Conservation (phyloP, 64 coral and sea anemone species). For the Stichodactyla helianthus region DNA sequence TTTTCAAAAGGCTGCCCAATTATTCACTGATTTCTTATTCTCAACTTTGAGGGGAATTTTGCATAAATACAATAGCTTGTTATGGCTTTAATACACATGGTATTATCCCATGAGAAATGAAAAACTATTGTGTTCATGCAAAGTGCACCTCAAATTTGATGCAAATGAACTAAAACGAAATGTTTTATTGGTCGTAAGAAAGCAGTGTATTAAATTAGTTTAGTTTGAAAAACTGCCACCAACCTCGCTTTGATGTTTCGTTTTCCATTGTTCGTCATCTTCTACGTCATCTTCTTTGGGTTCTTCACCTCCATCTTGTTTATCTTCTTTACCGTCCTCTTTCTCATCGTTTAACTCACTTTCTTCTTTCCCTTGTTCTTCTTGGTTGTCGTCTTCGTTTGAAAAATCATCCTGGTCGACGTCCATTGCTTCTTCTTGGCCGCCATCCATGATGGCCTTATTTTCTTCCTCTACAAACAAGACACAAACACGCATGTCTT, state of each 20-base stretch:
- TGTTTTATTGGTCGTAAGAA: no score
- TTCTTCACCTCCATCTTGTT: constrained; percentile 33
- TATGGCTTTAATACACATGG: no score
- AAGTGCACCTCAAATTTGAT: no score
- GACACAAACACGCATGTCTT: neutral
- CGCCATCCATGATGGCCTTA: neutral
- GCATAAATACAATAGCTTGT: no score
- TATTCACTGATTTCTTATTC: neutral
- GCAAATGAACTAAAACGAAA: no score
- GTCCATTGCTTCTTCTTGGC: constrained; percentile 2
- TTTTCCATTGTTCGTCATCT: constrained; percentile 76
- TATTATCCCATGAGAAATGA: no score
- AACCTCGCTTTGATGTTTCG: constrained; percentile 68
- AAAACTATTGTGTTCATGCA: no score
- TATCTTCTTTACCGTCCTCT: constrained; percentile 24
- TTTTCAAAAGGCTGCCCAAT: neutral
- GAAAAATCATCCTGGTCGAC: constrained; percentile 6
- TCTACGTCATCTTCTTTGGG: constrained; percentile 14
- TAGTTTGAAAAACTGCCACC: neutral
- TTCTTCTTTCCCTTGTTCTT: constrained; percentile 28
- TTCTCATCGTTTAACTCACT: constrained; percentile 7
- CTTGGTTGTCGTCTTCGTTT: constrained; percentile 15
- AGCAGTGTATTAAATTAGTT: no score
- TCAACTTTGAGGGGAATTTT: neutral
- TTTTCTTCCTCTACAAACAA: neutral